Evolutionary conservation across 2,797 vertebrate genomes (phyloP).

Genomic region (Synaphobranchus kaupii): DNA sequence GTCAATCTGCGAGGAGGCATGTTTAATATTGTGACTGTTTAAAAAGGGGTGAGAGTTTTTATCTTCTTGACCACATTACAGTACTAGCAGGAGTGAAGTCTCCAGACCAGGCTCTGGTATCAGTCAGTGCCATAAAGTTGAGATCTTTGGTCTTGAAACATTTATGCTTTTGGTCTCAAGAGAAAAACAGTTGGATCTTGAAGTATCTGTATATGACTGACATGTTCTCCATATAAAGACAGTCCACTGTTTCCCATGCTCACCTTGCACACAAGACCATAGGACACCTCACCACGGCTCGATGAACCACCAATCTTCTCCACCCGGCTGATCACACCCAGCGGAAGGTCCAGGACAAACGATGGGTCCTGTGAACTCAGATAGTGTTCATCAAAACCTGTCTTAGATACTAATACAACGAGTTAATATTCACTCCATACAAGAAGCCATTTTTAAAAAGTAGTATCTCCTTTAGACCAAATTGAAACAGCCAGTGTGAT

Average conservation of each 20-base stretch:
- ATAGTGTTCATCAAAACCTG: background rate
- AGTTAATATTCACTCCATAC: background rate
- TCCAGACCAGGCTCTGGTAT: background rate
- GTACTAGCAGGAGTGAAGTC: background rate
- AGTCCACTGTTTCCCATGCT: background rate
- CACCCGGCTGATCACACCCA: conserved; percentile 92
- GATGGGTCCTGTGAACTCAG: conserved; percentile 77
- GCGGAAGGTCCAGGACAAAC: conserved; percentile 91
- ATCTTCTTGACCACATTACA: background rate
- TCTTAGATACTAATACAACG: background rate
- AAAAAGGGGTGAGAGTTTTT: background rate
- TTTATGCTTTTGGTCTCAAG: background rate
- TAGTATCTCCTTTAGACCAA: background rate
- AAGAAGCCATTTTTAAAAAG: background rate
- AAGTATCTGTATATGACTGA: background rate
- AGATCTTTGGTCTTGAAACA: background rate
- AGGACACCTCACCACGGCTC: conserved; percentile 88
- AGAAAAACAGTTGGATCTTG: background rate
- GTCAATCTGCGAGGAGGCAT: background rate
- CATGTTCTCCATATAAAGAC: background rate
- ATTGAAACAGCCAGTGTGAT: background rate
- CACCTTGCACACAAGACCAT: conserved; percentile 93
- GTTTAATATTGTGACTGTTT: background rate
- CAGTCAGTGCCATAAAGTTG: background rate
- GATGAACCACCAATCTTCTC: conserved; percentile 91